Evolutionary conservation across 1,140 invertebrate species (phyloP).

Genomic region (Diorhabda sublineata): DNA sequence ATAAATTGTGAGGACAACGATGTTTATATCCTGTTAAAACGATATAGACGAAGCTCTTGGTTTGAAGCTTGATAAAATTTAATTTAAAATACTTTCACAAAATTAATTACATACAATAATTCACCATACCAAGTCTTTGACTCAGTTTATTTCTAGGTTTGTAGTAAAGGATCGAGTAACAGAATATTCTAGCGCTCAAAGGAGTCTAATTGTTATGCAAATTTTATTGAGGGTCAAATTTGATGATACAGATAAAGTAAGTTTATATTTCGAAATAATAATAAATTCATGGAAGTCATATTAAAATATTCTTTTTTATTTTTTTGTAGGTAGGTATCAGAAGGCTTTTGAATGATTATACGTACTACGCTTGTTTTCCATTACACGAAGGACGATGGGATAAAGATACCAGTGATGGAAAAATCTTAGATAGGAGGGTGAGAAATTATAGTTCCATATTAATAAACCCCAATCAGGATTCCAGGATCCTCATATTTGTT

Average conservation of each 20-base stretch:
- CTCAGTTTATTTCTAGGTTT: constrained; percentile 59
- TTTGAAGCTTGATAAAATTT: too few species aligned
- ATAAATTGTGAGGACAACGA: too few species aligned
- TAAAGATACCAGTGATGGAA: constrained; percentile 60
- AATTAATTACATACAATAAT: too few species aligned
- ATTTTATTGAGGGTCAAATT: constrained; percentile 78
- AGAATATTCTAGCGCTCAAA: constrained; percentile 81
- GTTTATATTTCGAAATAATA: neutral
- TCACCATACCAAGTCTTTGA: too few species aligned
- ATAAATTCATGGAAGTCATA: neutral
- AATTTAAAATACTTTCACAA: too few species aligned
- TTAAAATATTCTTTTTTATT: too few species aligned
- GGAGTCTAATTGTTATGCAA: constrained; percentile 90
- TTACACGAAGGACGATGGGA: constrained; percentile 86
- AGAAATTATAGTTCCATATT: constrained; percentile 30
- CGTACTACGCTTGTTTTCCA: constrained; percentile 83
- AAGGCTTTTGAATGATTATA: constrained; percentile 79
- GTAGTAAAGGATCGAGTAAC: constrained; percentile 82
- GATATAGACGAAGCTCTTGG: too few species aligned
- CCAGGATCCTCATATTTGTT: too few species aligned
- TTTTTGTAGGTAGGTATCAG: constrained; percentile 69
- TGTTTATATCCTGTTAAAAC: too few species aligned
- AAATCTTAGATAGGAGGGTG: constrained; percentile 69
- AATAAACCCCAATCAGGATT: too few species aligned
- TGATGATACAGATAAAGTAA: constrained; percentile 66